phyloP scores from a whole-genome alignment of 1,140 invertebrate genomes.

The Nasonia vitripennis region DNA sequence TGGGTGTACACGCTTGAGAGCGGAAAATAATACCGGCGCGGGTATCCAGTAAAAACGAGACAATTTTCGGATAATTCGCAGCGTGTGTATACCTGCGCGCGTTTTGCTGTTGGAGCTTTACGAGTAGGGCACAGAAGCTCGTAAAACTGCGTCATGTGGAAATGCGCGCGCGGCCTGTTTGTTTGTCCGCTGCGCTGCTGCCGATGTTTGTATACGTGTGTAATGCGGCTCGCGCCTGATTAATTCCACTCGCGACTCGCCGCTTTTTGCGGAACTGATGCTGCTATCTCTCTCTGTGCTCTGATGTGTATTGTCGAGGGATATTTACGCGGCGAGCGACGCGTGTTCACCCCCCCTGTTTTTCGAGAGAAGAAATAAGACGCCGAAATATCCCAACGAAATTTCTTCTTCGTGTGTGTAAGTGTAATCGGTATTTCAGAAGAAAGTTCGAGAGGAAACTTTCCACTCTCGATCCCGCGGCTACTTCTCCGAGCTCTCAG shows the following conservation, averaged over 20 bases:
- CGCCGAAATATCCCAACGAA: too few species aligned
- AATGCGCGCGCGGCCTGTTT: conserved; percentile 12
- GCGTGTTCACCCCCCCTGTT: too few species aligned
- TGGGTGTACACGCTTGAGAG: not conserved
- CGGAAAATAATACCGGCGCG: conserved; percentile 22
- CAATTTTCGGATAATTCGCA: conserved; percentile 38
- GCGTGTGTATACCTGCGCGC: not conserved
- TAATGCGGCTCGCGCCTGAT: conserved; percentile 21
- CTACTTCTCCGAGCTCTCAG: too few species aligned
- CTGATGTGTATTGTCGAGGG: too few species aligned
- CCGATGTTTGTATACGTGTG: not conserved
- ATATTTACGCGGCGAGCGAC: too few species aligned
- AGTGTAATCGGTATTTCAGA: too few species aligned
- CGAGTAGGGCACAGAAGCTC: not conserved
- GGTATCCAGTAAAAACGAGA: conserved; percentile 22
- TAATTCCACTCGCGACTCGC: conserved; percentile 15
- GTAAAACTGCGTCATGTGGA: conserved; percentile 33
- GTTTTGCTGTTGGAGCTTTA: conserved; percentile 20
- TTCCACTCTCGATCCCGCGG: too few species aligned
- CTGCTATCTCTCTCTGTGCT: too few species aligned
- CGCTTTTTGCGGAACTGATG: not conserved
- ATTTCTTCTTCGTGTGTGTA: too few species aligned
- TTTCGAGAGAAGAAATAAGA: too few species aligned
- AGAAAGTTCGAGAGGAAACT: too few species aligned
- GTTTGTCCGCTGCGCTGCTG: not conserved